Evolutionary conservation across 2,797 vertebrate species (phyloP).

Genomic region (Tragelaphus eurycerus): DNA sequence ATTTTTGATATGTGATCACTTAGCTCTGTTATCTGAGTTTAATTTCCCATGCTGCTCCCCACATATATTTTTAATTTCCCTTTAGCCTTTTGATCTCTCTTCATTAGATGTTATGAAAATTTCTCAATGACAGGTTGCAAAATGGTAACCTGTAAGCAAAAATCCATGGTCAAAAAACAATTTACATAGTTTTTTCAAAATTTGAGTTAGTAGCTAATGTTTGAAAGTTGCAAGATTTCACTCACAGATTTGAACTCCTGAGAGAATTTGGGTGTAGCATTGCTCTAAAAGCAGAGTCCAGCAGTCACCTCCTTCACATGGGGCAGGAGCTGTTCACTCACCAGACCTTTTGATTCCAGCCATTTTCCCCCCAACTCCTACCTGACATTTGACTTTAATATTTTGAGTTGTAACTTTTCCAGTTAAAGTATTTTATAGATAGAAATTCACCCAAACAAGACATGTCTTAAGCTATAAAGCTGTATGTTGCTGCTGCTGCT

Average conservation of each 20-base stretch:
- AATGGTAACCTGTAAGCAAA: not conserved
- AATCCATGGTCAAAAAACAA: not conserved
- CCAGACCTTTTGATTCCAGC: not conserved
- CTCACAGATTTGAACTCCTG: not conserved
- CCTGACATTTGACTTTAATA: not conserved
- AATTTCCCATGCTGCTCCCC: not conserved
- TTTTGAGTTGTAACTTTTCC: not conserved
- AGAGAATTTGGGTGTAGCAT: not conserved
- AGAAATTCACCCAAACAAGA: slow-evolving; percentile 24
- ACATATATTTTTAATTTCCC: not conserved
- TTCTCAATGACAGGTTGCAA: slow-evolving; percentile 13
- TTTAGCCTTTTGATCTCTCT: slow-evolving; percentile 37
- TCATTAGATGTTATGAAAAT: not conserved
- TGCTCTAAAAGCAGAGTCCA: not conserved
- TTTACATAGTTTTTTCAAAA: not conserved
- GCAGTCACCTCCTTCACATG: not conserved
- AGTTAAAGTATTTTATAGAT: not conserved
- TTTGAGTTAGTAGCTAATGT: not conserved
- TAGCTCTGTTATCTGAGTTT: not conserved
- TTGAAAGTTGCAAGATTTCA: not conserved
- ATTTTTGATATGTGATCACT: not conserved
- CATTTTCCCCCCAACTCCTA: not conserved
- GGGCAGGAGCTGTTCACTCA: not conserved
- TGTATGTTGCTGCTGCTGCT: not conserved
- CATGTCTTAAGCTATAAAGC: not conserved